These are phyloP conservation scores for Hirudo medicinalis DNA, from an alignment of 1,140 invertebrate genomes.

Conservation along the genomic window DNA sequence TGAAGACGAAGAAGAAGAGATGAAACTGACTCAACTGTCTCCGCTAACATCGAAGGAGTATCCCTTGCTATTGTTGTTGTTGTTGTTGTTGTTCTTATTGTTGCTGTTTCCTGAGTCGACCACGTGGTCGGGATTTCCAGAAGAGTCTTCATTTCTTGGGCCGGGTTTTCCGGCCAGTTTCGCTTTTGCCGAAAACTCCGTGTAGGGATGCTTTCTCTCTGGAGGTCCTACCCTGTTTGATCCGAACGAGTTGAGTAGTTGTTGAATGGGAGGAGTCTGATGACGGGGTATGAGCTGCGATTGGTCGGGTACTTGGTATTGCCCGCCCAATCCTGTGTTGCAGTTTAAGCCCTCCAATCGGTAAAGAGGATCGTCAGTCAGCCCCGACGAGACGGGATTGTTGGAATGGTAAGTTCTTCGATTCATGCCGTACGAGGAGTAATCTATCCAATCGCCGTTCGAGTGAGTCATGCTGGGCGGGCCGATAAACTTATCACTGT, in stretches of 20 bases:
- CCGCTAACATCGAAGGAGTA: neutral
- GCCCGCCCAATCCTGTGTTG: neutral
- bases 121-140: neutral
- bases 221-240: neutral
- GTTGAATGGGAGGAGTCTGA: conserved; percentile 7
- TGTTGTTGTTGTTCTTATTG: conserved; percentile 7
- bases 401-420: too few relatives aligned
- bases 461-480: conserved; percentile 6
- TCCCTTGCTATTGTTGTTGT: neutral
- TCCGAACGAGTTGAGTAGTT: neutral
- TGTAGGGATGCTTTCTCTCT: neutral
- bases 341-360: neutral
- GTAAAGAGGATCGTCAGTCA: too few relatives aligned
- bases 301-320: neutral
- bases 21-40: neutral
- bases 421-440: neutral
- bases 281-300: neutral
- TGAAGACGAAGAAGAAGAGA: neutral
- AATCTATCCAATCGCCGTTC: neutral
- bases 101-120: neutral
- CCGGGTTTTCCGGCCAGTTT: neutral
- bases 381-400: too few relatives aligned
- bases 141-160: neutral
- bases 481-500: neutral
- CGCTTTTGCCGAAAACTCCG: neutral